phyloP scores from a whole-genome alignment of 1,140 invertebrate genomes.

The Drosophila elegans region DNA sequence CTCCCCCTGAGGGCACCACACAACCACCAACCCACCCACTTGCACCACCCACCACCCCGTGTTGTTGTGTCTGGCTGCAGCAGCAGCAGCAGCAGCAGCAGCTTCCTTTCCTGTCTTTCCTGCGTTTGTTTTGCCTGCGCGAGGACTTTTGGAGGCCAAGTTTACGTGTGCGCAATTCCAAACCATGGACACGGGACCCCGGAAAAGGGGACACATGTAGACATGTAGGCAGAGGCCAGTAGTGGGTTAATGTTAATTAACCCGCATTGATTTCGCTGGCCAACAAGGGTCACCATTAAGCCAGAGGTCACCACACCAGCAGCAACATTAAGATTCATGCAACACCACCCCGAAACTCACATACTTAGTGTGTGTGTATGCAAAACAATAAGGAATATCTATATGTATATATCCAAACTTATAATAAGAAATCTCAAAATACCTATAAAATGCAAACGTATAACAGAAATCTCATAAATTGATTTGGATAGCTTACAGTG shows the following conservation, averaged over 20 bases:
- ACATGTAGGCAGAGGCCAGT: conserved; percentile 1
- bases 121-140: conserved; percentile 47
- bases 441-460: too few species aligned
- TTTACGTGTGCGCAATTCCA: conserved; percentile 67
- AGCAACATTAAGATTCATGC: neutral
- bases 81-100: too few species aligned
- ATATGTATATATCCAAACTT: too few species aligned
- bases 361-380: neutral
- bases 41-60: neutral
- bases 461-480: too few species aligned
- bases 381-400: neutral
- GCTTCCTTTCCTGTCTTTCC: neutral
- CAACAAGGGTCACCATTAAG: neutral
- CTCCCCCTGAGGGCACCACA: neutral
- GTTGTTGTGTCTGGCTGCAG: conserved; percentile 23
- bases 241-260: conserved; percentile 67
- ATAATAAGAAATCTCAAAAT: too few species aligned
- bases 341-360: too few species aligned
- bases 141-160: conserved; percentile 69
- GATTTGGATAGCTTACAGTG: too few species aligned
- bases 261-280: conserved; percentile 49
- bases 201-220: neutral
- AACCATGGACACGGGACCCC: conserved; percentile 5
- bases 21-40: neutral
- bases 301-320: conserved; percentile 9